These are phyloP conservation scores for Aplidium turbinatum DNA, from an alignment of 23 tunicate species.

Conservation along the genomic window DNA sequence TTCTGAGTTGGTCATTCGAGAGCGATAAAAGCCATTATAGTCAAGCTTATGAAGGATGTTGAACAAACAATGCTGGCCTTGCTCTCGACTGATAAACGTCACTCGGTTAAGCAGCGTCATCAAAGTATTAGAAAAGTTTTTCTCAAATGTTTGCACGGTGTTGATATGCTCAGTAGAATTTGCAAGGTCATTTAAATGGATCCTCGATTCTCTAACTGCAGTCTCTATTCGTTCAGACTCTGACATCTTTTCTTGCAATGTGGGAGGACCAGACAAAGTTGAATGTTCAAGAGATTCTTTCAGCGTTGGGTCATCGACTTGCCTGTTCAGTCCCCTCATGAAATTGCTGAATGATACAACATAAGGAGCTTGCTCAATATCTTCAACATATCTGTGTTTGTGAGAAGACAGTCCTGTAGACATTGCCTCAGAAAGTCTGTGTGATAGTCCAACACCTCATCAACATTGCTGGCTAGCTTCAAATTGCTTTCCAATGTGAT, in stretches of 20 bases:
- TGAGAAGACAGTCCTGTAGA: slow-evolving; percentile 87
- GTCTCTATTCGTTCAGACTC: slow-evolving; percentile 57
- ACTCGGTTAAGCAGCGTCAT: slow-evolving; percentile 69
- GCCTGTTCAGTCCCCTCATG: slow-evolving; percentile 73
- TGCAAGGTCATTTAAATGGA: slow-evolving; percentile 63
- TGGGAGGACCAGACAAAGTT: slow-evolving; percentile 85
- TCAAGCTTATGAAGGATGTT: slow-evolving; percentile 89
- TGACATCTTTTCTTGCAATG: slow-evolving; percentile 45
- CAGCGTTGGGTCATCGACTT: slow-evolving; percentile 45
- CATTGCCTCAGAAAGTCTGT: slow-evolving; percentile 87
- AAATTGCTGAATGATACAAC: slow-evolving; percentile 81
- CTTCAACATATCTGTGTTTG: slow-evolving; percentile 76
- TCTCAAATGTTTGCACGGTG: slow-evolving; percentile 45
- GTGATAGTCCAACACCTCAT: slow-evolving; percentile 84
- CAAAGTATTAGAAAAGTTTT: slow-evolving; percentile 53
- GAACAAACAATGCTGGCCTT: slow-evolving; percentile 88
- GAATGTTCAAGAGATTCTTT: slow-evolving; percentile 74
- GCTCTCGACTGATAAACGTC: slow-evolving; percentile 81
- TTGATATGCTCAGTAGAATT: slow-evolving; percentile 52
- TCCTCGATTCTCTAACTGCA: slow-evolving; percentile 45
- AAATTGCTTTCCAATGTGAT: slow-evolving; percentile 67
- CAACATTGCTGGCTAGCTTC: slow-evolving; percentile 66
- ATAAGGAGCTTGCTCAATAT: slow-evolving; percentile 74
- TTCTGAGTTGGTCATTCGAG: no score
- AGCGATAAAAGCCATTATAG: slow-evolving; percentile 72